phyloP scores from a whole-genome alignment of 2,797 vertebrate genomes.

The Sebastiscus albofasciatus region DNA sequence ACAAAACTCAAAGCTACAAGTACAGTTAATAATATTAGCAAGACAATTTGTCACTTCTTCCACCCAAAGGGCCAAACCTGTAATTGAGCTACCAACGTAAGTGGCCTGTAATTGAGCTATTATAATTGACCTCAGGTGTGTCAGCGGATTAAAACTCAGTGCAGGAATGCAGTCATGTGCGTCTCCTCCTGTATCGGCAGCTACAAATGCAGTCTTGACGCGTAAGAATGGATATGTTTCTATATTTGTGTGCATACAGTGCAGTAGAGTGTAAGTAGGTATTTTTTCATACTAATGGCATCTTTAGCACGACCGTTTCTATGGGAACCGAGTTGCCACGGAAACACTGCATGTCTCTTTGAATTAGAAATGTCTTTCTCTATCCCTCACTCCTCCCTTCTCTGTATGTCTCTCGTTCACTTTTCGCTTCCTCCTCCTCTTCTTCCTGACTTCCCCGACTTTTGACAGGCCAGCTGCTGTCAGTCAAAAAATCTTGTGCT shows the following conservation, averaged over 20 bases:
- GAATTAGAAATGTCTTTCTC: constrained; percentile 93
- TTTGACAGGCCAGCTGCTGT: constrained; percentile 80
- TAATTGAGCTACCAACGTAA: constrained; percentile 54
- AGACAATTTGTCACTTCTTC: constrained; percentile 43
- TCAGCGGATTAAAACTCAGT: constrained; percentile 11
- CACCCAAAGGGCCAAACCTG: constrained; percentile 37
- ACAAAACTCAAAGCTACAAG: constrained; percentile 31
- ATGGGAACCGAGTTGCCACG: constrained; percentile 92
- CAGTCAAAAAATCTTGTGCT: constrained; percentile 69
- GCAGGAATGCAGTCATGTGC: not conserved
- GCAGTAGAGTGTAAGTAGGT: constrained; percentile 72
- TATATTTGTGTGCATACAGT: constrained; percentile 68
- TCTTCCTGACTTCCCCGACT: constrained; percentile 52
- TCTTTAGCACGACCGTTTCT: constrained; percentile 86
- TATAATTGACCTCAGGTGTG: constrained; percentile 62
- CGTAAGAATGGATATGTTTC: constrained; percentile 20
- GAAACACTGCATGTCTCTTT: constrained; percentile 93
- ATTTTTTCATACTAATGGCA: constrained; percentile 85
- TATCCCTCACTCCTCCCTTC: constrained; percentile 59
- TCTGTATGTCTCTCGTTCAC: constrained; percentile 30
- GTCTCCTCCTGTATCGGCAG: not conserved
- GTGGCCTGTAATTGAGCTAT: constrained; percentile 52
- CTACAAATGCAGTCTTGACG: not conserved
- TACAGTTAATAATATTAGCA: constrained; percentile 37
- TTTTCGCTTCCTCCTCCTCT: constrained; percentile 48